A percentile compares a stretch with the other conserved stretches of the same genome.
Evolutionary conservation across 2,888 invertebrate genomes (phyloP).

Genomic region (Tethea ocularis): DNA sequence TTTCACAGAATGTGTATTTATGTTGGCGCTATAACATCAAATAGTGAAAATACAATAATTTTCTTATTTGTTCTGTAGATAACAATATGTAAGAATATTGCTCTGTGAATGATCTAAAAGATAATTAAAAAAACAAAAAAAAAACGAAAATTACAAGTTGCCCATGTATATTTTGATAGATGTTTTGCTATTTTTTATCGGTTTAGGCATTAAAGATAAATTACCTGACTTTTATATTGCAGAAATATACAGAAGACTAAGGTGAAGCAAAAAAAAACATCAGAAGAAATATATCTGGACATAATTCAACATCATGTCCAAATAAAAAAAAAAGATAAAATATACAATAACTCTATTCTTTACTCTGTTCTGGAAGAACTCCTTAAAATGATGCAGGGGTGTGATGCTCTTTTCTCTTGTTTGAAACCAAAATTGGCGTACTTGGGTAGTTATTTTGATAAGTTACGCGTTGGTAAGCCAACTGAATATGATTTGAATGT

Average conservation of each 20-base stretch:
- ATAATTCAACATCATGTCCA: conserved; percentile 49
- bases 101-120: too few relatives aligned
- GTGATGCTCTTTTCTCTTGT: conserved; percentile 48
- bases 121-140: too few relatives aligned
- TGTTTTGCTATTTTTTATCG: too few relatives aligned
- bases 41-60: too few relatives aligned
- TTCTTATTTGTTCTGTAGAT: too few relatives aligned
- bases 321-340: conserved; percentile 50
- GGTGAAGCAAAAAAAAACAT: conserved; percentile 25
- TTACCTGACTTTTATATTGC: not conserved
- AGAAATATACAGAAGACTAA: conserved; percentile 11
- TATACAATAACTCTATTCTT: conserved; percentile 51
- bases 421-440: conserved; percentile 61
- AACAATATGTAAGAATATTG: too few relatives aligned
- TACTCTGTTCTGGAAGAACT: conserved; percentile 49
- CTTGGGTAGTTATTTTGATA: conserved; percentile 64
- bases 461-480: conserved; percentile 59
- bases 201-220: too few relatives aligned
- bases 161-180: too few relatives aligned
- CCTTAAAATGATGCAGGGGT: conserved; percentile 47
- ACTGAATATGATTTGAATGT: conserved; percentile 65
- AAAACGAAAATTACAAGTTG: too few relatives aligned
- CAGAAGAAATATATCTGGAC: conserved; percentile 51
- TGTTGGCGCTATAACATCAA: too few relatives aligned
- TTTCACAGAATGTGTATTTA: too few relatives aligned